These are phyloP conservation scores for Amblyjoppa fuscipennis DNA, from an alignment of 2,888 invertebrate genomes.

Conservation along the genomic window DNA sequence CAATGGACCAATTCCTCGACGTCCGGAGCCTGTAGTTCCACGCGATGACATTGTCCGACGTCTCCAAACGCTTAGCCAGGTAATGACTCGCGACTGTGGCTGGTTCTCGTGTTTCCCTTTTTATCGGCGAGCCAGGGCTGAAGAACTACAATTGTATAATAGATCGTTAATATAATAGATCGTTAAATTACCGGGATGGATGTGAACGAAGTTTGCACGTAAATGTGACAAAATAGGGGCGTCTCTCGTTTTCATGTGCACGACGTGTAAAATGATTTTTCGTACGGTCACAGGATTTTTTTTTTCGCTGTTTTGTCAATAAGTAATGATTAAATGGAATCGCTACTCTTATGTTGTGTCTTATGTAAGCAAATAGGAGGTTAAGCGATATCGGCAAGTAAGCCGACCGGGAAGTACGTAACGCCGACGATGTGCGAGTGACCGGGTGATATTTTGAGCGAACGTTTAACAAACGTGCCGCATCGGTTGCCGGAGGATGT, in stretches of 20 bases:
- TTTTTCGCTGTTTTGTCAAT: background rate
- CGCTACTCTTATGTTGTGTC: background rate
- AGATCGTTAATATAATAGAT: background rate
- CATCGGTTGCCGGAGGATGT: background rate
- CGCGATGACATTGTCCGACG: conserved; percentile 72
- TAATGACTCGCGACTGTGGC: conserved; percentile 9
- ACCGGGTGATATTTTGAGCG: background rate
- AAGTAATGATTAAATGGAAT: background rate
- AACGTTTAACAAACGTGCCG: background rate
- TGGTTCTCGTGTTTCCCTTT: conserved; percentile 25
- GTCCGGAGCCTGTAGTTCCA: conserved; percentile 68
- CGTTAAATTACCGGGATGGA: background rate
- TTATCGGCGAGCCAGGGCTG: background rate
- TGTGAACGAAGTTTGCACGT: background rate
- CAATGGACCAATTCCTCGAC: conserved; percentile 42
- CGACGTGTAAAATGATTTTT: background rate
- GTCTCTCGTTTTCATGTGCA: background rate
- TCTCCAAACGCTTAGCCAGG: conserved; percentile 65
- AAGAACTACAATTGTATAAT: conserved; percentile 43
- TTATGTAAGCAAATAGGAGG: conserved; percentile 79
- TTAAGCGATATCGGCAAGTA: conserved; percentile 61
- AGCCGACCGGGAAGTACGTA: conserved; percentile 43
- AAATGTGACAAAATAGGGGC: background rate
- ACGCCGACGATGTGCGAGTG: conserved; percentile 18
- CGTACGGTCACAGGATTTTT: background rate